These are phyloP conservation scores for Calcarius lapponicus DNA, from an alignment of 2,797 vertebrate species.

Conservation along the genomic window DNA sequence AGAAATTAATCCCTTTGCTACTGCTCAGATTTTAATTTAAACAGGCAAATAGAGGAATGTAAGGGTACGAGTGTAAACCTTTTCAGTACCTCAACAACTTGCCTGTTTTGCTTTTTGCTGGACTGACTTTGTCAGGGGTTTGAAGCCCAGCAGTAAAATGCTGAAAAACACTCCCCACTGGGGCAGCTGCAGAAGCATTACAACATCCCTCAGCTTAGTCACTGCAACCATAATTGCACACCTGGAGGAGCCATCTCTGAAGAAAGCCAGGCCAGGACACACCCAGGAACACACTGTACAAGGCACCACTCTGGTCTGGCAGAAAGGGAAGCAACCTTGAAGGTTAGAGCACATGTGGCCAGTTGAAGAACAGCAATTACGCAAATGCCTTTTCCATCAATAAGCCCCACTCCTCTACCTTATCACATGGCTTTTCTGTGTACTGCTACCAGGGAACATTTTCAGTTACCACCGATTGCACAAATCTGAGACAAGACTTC, in stretches of 20 bases:
- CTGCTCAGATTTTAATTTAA: not conserved
- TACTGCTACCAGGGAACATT: not conserved
- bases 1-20: not conserved
- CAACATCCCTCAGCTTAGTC: not conserved
- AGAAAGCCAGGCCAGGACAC: not conserved
- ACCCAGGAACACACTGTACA: not conserved
- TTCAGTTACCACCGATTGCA: not conserved
- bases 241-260: not conserved
- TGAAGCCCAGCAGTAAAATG: not conserved
- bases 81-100: not conserved
- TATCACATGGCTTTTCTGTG: not conserved
- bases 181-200: not conserved
- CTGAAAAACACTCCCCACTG: not conserved
- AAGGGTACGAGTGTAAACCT: accelerated
- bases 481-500: not conserved
- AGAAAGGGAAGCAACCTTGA: not conserved
- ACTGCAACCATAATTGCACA: not conserved
- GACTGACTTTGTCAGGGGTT: not conserved
- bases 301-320: not conserved
- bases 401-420: not conserved
- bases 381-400: not conserved
- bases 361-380: not conserved
- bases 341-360: not conserved
- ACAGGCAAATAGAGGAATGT: not conserved
- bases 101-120: not conserved